phyloP scores from a whole-genome alignment of 2,888 invertebrate species.

The Tetragnatha montana region DNA sequence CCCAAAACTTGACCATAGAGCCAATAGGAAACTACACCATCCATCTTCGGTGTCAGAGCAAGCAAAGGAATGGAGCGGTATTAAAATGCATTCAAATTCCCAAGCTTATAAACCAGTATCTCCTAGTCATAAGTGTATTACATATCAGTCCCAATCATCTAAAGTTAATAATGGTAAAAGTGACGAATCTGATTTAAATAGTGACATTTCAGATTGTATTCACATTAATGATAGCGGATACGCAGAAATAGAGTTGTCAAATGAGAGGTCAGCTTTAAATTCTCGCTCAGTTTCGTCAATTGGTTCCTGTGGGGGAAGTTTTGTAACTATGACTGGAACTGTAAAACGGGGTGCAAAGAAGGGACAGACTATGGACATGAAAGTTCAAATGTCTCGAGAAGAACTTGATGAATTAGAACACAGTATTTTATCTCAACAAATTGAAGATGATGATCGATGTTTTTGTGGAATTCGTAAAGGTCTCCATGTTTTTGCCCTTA shows the following conservation, averaged over 20 bases:
- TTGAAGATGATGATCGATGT: constrained; percentile 78
- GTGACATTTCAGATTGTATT: constrained; percentile 61
- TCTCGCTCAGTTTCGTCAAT: constrained; percentile 65
- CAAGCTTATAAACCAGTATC: constrained; percentile 48
- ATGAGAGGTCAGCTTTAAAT: constrained; percentile 67
- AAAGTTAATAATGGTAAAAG: constrained; percentile 57
- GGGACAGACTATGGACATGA: constrained; percentile 84
- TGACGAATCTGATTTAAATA: constrained; percentile 68
- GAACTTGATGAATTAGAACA: constrained; percentile 83
- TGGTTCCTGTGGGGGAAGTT: constrained; percentile 71
- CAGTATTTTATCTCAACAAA: constrained; percentile 65
- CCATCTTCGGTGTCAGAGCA: constrained; percentile 37
- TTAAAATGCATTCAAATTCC: constrained; percentile 49
- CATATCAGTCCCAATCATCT: constrained; percentile 59
- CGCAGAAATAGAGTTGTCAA: constrained; percentile 65
- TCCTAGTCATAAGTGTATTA: constrained; percentile 47
- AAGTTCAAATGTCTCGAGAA: constrained; percentile 84
- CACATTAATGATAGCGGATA: constrained; percentile 68
- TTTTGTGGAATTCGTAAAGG: constrained; percentile 79
- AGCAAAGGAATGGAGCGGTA: constrained; percentile 34
- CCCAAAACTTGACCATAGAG: constrained; percentile 61
- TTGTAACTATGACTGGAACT: constrained; percentile 81
- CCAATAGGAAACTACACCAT: constrained; percentile 65
- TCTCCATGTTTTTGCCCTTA: constrained; percentile 82
- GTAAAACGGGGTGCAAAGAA: constrained; percentile 84